Percentiles rank a stretch among this genome's conserved stretches.
Evolutionary conservation across 92 coral and sea anemone genomes (phyloP).

Genomic region (Epizoanthus ramosus): DNA sequence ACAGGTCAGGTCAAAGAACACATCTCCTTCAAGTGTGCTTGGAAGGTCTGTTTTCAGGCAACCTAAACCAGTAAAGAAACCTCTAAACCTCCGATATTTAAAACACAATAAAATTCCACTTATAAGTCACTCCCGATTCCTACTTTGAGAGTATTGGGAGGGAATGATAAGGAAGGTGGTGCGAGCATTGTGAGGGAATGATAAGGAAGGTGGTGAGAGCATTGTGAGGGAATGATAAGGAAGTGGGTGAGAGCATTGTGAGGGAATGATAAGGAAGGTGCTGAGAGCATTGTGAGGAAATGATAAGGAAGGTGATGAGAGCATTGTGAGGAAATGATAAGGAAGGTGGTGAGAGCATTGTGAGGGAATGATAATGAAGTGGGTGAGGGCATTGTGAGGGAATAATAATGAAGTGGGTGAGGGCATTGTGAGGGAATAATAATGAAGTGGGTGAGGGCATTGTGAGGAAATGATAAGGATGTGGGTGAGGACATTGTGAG

Average conservation of each 20-base stretch:
- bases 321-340: background rate
- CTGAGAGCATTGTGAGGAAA: too few relatives aligned
- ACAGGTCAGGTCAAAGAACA: slow-evolving; percentile 90
- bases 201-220: too few relatives aligned
- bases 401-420: too few relatives aligned
- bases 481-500: too few relatives aligned
- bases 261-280: background rate
- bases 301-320: background rate
- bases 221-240: background rate
- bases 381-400: background rate
- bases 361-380: background rate
- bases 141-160: background rate
- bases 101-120: too few relatives aligned
- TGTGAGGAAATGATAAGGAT: background rate
- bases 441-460: background rate
- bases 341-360: background rate
- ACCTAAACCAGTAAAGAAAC: slow-evolving; percentile 32
- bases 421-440: background rate
- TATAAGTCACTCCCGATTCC: too few relatives aligned
- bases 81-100: too few relatives aligned
- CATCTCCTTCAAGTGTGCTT: slow-evolving; percentile 87
- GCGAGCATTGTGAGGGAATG: background rate
- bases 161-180: background rate
- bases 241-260: background rate
- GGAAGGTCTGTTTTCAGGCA: slow-evolving; percentile 84